A percentile compares a stretch with the other conserved stretches of the same genome.
phyloP scores from a whole-genome alignment of 2,888 invertebrate species.

The Eilema griseolum region DNA sequence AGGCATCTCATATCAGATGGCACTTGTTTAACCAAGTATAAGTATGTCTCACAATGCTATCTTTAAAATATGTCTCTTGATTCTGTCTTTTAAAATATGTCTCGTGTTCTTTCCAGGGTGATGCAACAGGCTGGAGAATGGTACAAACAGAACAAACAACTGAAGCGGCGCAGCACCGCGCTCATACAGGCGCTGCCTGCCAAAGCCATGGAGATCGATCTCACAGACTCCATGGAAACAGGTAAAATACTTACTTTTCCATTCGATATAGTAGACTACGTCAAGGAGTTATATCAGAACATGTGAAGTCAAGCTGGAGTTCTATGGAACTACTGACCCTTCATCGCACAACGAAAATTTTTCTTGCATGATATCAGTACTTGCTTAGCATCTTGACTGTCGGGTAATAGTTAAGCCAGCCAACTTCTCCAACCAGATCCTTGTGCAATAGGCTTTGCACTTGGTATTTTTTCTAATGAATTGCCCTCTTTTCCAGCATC shows the following conservation, averaged over 20 bases:
- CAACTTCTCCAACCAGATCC: not conserved
- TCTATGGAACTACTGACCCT: not conserved
- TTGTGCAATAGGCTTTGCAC: not conserved
- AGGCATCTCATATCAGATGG: no score
- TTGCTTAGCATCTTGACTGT: no score
- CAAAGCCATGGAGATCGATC: conserved; percentile 77
- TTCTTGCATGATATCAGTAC: no score
- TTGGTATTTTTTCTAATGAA: not conserved
- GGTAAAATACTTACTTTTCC: conserved; percentile 56
- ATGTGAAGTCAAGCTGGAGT: not conserved
- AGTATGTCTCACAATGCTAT: not conserved
- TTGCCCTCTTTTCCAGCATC: conserved; percentile 66
- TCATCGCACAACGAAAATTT: not conserved
- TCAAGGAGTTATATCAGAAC: not conserved
- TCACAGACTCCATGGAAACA: conserved; percentile 79
- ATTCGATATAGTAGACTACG: not conserved
- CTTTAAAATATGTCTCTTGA: not conserved
- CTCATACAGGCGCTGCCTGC: conserved; percentile 89
- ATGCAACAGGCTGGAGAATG: conserved; percentile 91
- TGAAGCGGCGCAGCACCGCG: conserved; percentile 90
- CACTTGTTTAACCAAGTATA: not conserved
- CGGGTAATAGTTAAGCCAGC: no score
- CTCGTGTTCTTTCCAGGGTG: conserved; percentile 78
- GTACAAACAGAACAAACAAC: conserved; percentile 92
- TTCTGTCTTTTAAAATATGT: not conserved